Evolutionary conservation across 1,140 invertebrate genomes (phyloP).

Genomic region (Drosophila eugracilis): DNA sequence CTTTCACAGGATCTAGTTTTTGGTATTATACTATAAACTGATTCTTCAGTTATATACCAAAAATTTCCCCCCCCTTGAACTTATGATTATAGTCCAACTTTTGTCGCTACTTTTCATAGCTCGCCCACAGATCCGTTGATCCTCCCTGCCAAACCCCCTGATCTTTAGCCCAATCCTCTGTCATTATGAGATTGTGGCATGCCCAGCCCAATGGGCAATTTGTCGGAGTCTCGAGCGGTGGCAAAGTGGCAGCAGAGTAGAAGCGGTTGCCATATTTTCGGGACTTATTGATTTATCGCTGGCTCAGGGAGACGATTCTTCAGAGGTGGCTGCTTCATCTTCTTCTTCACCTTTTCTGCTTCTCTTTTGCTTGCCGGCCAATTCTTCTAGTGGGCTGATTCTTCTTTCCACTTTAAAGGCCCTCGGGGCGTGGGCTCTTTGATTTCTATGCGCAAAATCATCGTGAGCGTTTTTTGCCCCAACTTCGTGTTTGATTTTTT

Average conservation of each 20-base stretch:
- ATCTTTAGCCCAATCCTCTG: conserved; percentile 8
- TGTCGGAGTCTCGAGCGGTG: conserved; percentile 9
- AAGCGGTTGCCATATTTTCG: conserved; percentile 62
- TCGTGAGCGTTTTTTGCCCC: conserved; percentile 23
- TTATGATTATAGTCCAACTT: no score
- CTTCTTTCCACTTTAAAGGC: not conserved
- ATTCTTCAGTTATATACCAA: no score
- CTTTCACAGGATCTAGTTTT: conserved; percentile 3
- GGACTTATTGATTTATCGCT: conserved; percentile 73
- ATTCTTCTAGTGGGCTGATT: conserved; percentile 7
- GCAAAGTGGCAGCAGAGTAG: conserved; percentile 7
- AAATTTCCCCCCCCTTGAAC: no score
- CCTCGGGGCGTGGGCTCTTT: conserved; percentile 34
- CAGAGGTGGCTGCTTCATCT: not conserved
- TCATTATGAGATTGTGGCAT: conserved; percentile 6
- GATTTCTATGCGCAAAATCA: conserved; percentile 29
- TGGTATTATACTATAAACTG: no score
- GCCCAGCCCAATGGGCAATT: conserved; percentile 16
- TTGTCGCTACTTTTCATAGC: conserved; percentile 7
- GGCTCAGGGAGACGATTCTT: conserved; percentile 27
- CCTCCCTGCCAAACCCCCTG: conserved; percentile 3
- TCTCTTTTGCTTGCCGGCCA: not conserved
- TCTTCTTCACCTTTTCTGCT: no score
- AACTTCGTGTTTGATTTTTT: conserved; percentile 11
- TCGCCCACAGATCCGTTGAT: not conserved